Conservation (phyloP, 2,113 vertebrate genomes). For the Caretta caretta region DNA sequence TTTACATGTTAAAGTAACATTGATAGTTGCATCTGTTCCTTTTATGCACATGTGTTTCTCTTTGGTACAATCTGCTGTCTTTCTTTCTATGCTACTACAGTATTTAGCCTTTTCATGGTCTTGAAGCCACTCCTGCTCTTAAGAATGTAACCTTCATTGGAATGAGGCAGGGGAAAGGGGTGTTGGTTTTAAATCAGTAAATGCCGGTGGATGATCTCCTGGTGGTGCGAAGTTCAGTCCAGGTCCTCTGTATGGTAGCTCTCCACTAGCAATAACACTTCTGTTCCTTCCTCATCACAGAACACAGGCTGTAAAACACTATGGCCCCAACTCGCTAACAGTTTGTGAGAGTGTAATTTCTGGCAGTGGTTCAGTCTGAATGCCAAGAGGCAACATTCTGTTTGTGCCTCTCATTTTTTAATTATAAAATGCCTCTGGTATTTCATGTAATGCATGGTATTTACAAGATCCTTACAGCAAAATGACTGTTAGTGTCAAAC, state of each 20-base stretch:
- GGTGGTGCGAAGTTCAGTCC: not conserved
- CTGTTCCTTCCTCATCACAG: not conserved
- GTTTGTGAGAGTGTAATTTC: not conserved
- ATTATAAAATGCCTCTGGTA: not conserved
- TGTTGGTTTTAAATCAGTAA: not conserved
- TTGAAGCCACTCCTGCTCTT: not conserved
- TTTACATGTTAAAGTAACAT: not conserved
- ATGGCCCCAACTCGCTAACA: not conserved
- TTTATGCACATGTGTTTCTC: not conserved
- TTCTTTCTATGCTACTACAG: not conserved
- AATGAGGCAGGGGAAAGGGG: not conserved
- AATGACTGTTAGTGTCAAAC: not conserved
- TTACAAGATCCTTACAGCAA: not conserved
- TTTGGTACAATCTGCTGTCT: not conserved
- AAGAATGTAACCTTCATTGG: not conserved
- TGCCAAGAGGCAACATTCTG: rapidly evolving
- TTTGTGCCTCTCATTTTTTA: not conserved
- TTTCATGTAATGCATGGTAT: not conserved
- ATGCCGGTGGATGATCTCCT: not conserved
- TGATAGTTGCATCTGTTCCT: not conserved
- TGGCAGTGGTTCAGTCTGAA: not conserved
- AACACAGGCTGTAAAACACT: not conserved
- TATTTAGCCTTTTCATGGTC: not conserved
- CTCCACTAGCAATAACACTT: not conserved
- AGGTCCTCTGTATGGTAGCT: not conserved